Conservation (phyloP, 2,888 invertebrate species). For the Theodoxus fluviatilis region DNA sequence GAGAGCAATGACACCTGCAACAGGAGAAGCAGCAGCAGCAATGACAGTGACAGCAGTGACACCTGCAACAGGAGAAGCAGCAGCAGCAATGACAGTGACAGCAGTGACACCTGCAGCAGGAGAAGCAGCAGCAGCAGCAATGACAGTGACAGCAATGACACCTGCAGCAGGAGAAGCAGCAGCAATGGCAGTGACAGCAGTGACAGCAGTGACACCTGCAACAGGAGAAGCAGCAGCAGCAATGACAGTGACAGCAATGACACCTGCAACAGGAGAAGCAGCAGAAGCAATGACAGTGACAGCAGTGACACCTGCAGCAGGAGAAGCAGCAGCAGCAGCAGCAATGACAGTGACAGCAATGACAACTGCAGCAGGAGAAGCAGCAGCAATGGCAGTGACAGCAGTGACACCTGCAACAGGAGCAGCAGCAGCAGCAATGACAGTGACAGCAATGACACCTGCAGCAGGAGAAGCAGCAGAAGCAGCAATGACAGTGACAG, state of each 20-base stretch:
- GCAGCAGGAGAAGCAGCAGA: neutral
- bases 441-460: neutral
- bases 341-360: neutral
- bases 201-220: neutral
- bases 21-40: neutral
- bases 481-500: neutral
- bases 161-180: neutral
- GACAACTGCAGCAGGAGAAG: neutral
- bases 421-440: neutral
- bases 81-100: neutral
- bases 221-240: neutral
- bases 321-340: neutral
- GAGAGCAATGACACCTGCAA: neutral
- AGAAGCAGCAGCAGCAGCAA: neutral
- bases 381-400: neutral
- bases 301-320: too few species aligned
- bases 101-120: neutral
- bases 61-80: neutral
- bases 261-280: too few species aligned
- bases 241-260: neutral
- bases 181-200: neutral
- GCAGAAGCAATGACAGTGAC: too few species aligned
- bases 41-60: neutral
- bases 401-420: neutral
- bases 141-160: neutral